Base-by-base conservation (phyloP, 2,888 invertebrate genomes). In the Yponomeuta sedellus region DNA sequence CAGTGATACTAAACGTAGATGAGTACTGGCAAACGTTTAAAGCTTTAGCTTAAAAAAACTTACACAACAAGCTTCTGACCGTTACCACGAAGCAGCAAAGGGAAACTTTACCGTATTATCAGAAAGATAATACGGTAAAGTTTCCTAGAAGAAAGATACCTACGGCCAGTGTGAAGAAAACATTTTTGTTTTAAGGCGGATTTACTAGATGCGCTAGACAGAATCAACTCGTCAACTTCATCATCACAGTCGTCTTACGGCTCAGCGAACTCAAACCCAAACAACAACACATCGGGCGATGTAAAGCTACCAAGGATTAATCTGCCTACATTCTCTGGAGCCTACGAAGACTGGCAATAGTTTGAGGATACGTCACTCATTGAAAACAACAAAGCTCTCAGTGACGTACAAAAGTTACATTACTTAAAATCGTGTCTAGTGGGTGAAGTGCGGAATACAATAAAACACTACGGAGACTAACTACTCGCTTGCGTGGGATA, bases 301-400 rank as follows among this genome's bases (percentile, higher is more conserved):
- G 59, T 59, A 19, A 19, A 59, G 11, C 22, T 59, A 11, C 59
- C 59, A 6, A 3, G 59, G 10, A 59, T 59, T 22, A 59, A 59
- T 19, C 22, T 59, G 22, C 59, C 59, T 59, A 59, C 59, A 3
- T 59, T 59, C 11, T 59, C 59, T 4, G 59, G 59, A 19, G 59
- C 59, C 19, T 59, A 59, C 19, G 59, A 59, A 59, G 59, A 59
- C n/a, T 59, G 59, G 59, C 59, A 59, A 59, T 59, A 19, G 20
- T 59, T 59, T 59, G 59, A 59, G 20, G 59, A 59, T 59, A 59
- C 59, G 19, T 59, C 22, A 56, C 59, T 20, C 59, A 59, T 59
- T 11, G 20, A 8, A 20, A 22, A n/a, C n/a, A n/a, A n/a, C n/a
- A n/a, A n/a, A n/a, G n/a, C n/a, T n/a, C n/a, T n/a, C n/a, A n/a